Percentiles rank a stretch among this genome's conserved stretches.
Conservation (phyloP, 1,140 invertebrate species). For the Paraescarpia echinospica region DNA sequence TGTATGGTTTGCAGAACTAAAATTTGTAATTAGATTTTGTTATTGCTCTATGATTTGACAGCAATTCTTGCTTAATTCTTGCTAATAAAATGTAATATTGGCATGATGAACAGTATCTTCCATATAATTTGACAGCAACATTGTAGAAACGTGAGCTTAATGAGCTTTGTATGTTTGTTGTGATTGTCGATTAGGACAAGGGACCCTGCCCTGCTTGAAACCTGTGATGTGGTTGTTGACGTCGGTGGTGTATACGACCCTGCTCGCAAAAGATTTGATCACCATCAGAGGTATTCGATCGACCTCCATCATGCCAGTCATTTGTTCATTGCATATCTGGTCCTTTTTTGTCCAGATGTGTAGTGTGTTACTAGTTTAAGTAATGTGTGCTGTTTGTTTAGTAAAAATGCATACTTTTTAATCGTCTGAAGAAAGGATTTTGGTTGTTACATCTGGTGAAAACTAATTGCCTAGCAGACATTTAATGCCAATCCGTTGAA, state of each 20-base stretch:
- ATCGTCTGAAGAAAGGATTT: too few species aligned
- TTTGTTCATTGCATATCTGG: too few species aligned
- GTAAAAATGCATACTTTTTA: too few species aligned
- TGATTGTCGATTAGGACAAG: conserved; percentile 60
- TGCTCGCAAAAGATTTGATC: conserved; percentile 80
- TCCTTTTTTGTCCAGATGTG: too few species aligned
- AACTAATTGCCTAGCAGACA: too few species aligned
- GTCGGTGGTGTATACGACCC: conserved; percentile 90
- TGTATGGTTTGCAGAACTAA: not conserved
- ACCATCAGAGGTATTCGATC: conserved; percentile 78
- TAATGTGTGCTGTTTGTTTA: too few species aligned
- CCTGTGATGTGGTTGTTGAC: conserved; percentile 94
- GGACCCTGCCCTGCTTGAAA: conserved; percentile 69
- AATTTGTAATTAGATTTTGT: not conserved
- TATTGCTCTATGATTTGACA: not conserved
- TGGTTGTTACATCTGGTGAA: too few species aligned
- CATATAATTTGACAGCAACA: not conserved
- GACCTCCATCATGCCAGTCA: not conserved
- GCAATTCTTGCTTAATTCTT: too few species aligned
- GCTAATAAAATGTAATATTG: too few species aligned
- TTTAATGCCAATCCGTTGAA: too few species aligned
- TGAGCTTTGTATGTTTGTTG: not conserved
- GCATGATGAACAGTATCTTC: too few species aligned
- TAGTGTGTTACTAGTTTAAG: too few species aligned
- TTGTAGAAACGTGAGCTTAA: not conserved